A percentile compares a stretch with the other conserved stretches of the same genome.
Evolutionary conservation across 2,888 invertebrate species (phyloP).

Genomic region (Melipona beecheii): DNA sequence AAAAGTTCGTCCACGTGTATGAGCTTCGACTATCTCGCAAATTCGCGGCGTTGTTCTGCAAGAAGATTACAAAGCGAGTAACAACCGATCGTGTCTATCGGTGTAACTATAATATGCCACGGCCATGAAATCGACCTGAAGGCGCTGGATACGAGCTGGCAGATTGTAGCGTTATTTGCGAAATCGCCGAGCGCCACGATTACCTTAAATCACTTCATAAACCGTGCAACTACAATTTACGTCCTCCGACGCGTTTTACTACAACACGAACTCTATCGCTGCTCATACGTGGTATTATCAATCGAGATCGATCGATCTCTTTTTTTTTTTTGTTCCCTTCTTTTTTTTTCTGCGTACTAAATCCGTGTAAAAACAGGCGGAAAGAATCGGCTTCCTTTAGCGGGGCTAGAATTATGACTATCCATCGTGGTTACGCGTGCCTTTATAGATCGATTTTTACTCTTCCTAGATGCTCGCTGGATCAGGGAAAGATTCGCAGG

Average conservation of each 20-base stretch:
- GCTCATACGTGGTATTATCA: not conserved
- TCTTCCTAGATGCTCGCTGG: not conserved
- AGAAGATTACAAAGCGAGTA: not conserved
- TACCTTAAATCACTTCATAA: slow-evolving; percentile 44
- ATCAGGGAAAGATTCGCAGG: not conserved
- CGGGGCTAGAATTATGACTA: slow-evolving; percentile 25
- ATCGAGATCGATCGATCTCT: not conserved
- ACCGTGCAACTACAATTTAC: slow-evolving; percentile 13
- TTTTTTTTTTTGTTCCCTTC: no score
- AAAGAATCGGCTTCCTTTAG: slow-evolving; percentile 33
- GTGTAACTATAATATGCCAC: not conserved
- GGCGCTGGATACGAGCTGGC: not conserved
- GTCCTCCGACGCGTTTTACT: not conserved
- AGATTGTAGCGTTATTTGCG: slow-evolving; percentile 47
- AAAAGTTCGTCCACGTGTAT: no score
- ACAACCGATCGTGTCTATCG: not conserved
- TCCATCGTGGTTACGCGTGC: slow-evolving; percentile 13
- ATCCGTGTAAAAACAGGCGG: slow-evolving; percentile 26
- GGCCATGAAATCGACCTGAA: not conserved
- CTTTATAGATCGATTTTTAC: slow-evolving; percentile 36
- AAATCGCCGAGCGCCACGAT: slow-evolving; percentile 31
- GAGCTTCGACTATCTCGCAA: not conserved
- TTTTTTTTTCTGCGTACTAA: not conserved
- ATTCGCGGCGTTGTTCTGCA: not conserved
- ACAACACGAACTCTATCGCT: not conserved